These are phyloP conservation scores for Eilema sororculum DNA, from an alignment of 2,888 invertebrate species.

Conservation along the genomic window DNA sequence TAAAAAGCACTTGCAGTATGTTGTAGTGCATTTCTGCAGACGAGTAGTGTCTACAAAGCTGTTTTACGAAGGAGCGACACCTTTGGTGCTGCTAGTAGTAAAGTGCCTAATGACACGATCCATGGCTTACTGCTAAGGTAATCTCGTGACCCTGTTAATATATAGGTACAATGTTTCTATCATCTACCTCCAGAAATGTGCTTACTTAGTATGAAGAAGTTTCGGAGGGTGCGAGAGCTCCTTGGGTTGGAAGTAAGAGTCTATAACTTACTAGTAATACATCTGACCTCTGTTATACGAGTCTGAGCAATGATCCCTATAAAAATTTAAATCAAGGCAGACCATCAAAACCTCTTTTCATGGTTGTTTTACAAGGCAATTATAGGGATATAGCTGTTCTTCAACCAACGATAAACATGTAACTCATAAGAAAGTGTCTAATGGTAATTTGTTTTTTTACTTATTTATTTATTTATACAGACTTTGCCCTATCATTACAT, in stretches of 20 bases:
- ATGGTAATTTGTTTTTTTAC: too few relatives aligned
- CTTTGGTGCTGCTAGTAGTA: too few relatives aligned
- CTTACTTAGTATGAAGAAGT: background rate
- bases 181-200: background rate
- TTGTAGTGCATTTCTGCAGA: background rate
- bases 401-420: background rate
- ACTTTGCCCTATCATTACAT: too few relatives aligned
- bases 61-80: background rate
- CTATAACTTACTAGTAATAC: background rate
- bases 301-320: too few relatives aligned
- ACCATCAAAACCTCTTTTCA: background rate
- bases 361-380: background rate
- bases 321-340: too few relatives aligned
- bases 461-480: too few relatives aligned
- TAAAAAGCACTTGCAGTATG: background rate
- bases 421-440: background rate
- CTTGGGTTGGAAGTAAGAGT: background rate
- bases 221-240: too few relatives aligned
- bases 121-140: background rate
- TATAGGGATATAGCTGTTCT: background rate
- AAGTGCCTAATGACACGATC: background rate
- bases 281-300: background rate
- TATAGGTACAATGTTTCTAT: too few relatives aligned
- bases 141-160: background rate
- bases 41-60: background rate